These are phyloP conservation scores for Tadarida brasiliensis DNA, from an alignment of 2,797 vertebrate species.

Conservation along the genomic window DNA sequence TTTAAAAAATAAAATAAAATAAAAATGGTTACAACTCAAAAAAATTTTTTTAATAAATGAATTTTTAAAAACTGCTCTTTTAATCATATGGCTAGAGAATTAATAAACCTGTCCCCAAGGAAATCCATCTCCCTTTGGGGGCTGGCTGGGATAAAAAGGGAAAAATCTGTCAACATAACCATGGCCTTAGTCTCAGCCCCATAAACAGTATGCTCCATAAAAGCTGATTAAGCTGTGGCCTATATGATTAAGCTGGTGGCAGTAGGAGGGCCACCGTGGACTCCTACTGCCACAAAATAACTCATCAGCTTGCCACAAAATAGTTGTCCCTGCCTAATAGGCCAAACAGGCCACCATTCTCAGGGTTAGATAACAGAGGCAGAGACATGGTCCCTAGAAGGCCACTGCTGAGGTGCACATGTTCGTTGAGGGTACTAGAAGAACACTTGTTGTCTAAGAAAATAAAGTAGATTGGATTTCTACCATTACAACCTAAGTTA, in stretches of 20 bases:
- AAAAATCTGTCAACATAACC: not conserved
- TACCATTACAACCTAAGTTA: constrained; percentile 17
- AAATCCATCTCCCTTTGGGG: not conserved
- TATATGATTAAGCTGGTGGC: too few species aligned
- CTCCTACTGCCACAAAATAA: not conserved
- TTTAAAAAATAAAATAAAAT: not conserved
- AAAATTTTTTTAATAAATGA: too few species aligned
- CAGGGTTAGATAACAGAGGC: not conserved
- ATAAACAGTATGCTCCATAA: not conserved
- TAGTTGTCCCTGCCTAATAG: not conserved
- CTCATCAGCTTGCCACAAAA: constrained; percentile 16
- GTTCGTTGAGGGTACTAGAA: not conserved
- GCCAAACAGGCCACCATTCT: not conserved
- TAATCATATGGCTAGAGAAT: not conserved
- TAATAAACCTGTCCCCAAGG: constrained; percentile 22
- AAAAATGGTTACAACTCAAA: too few species aligned
- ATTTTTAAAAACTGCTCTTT: too few species aligned
- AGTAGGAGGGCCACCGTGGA: too few species aligned
- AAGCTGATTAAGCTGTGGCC: not conserved
- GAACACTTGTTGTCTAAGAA: not conserved
- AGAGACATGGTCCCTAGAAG: not conserved
- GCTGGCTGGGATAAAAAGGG: not conserved
- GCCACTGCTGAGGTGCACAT: not conserved
- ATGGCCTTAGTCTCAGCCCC: not conserved
- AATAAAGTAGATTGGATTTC: not conserved